phyloP scores from a whole-genome alignment of 30 jellyfish, hydroid and myxozoan species.

The Cassiopea xamachana region DNA sequence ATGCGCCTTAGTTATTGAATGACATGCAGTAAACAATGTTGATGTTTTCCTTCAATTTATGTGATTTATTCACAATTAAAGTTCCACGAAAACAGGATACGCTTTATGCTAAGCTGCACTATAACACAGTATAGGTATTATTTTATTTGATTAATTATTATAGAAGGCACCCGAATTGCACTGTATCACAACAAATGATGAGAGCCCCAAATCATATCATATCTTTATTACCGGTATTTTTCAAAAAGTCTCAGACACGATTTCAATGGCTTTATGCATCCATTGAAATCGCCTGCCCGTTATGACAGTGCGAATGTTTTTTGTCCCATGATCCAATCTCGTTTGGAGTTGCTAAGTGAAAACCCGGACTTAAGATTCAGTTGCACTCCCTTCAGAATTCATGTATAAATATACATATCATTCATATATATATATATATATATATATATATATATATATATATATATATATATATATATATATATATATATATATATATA shows the following conservation, averaged over 20 bases:
- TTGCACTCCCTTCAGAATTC: too few relatives aligned
- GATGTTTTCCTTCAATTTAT: neutral
- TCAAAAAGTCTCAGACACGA: neutral
- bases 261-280: neutral
- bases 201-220: neutral
- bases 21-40: neutral
- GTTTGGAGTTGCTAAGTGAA: too few relatives aligned
- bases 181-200: neutral
- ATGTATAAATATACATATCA: too few relatives aligned
- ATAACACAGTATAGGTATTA: neutral
- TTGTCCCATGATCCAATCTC: too few relatives aligned
- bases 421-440: too few relatives aligned
- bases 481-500: too few relatives aligned
- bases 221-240: neutral
- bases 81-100: neutral
- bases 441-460: too few relatives aligned
- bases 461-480: too few relatives aligned
- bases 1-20: neutral
- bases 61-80: neutral
- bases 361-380: too few relatives aligned
- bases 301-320: too few relatives aligned
- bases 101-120: neutral
- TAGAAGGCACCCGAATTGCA: neutral
- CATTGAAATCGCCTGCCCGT: neutral
- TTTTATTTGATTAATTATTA: neutral